Evolutionary conservation across 2,797 vertebrate genomes (phyloP).

Genomic region (Halcyon badia): DNA sequence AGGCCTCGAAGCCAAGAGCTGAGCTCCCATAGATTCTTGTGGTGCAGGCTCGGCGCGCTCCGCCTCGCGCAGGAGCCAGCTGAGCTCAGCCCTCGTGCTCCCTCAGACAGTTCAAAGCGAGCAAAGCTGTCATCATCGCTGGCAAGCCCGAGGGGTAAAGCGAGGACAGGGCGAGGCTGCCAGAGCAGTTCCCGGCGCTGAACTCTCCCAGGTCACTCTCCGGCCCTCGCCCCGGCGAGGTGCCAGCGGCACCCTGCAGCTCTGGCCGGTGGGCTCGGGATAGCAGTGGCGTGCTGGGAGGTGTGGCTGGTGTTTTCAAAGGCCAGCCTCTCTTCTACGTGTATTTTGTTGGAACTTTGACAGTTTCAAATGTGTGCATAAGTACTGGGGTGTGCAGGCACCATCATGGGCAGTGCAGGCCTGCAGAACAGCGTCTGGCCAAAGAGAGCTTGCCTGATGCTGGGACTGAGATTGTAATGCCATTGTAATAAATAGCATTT

Average conservation of each 20-base stretch:
- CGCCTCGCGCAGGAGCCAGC: slow-evolving; percentile 29
- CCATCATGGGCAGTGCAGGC: not conserved
- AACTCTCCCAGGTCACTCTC: slow-evolving; percentile 54
- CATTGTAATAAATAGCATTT: not conserved
- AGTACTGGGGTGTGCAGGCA: not conserved
- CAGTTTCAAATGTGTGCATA: fast-evolving
- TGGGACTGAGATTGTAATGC: not conserved
- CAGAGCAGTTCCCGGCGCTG: slow-evolving; percentile 22
- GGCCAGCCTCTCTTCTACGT: not conserved
- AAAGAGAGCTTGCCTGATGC: not conserved
- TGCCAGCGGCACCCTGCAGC: not conserved
- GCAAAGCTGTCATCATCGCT: slow-evolving; percentile 53
- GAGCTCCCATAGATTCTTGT: slow-evolving; percentile 7
- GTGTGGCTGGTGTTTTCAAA: not conserved
- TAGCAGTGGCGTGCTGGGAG: fast-evolving
- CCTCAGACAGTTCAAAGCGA: slow-evolving; percentile 43
- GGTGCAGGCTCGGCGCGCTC: not conserved
- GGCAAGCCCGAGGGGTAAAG: slow-evolving; percentile 23
- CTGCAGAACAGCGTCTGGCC: not conserved
- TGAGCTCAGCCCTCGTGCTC: slow-evolving; percentile 31
- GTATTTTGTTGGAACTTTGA: fast-evolving
- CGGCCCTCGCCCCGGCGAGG: not conserved
- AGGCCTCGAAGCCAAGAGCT: not conserved
- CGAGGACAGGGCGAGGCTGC: slow-evolving; percentile 55
- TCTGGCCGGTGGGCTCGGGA: not conserved